Evolutionary conservation across 2,888 invertebrate genomes (phyloP).

Genomic region (Leptopilina drosophilae): DNA sequence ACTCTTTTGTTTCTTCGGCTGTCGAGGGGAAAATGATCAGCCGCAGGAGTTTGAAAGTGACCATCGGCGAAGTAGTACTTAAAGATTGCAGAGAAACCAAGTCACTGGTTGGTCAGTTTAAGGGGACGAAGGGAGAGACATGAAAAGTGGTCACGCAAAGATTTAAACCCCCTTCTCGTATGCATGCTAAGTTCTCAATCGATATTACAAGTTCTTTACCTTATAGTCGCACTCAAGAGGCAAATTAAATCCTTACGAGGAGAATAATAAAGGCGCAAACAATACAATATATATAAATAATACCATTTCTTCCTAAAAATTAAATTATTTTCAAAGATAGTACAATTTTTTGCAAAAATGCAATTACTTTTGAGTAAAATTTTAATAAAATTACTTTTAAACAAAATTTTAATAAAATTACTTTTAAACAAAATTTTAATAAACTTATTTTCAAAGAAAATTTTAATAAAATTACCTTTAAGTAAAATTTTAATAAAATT

Average conservation of each 20-base stretch:
- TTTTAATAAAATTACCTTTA: too few species aligned
- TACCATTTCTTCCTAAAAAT: too few species aligned
- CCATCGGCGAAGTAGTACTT: conserved; percentile 62
- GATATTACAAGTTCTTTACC: conserved; percentile 66
- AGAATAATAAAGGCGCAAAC: conserved; percentile 18
- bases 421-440: too few species aligned
- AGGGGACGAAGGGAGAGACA: conserved; percentile 60
- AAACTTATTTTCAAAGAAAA: too few species aligned
- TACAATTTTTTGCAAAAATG: too few species aligned
- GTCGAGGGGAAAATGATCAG: conserved; percentile 53
- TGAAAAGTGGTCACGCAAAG: conserved; percentile 72
- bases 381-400: too few species aligned
- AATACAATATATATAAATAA: too few species aligned
- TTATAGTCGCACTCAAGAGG: conserved; percentile 50
- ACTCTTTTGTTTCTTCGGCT: conserved; percentile 39
- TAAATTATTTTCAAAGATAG: too few species aligned
- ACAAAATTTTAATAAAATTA: too few species aligned
- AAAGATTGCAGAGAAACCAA: conserved; percentile 71
- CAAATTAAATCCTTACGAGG: conserved; percentile 47
- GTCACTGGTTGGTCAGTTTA: conserved; percentile 70
- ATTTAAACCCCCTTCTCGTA: conserved; percentile 59
- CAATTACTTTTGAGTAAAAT: too few species aligned
- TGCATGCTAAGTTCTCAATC: conserved; percentile 58
- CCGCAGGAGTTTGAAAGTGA: conserved; percentile 54
- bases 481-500: too few species aligned